These are phyloP conservation scores for Aphis gossypii DNA, from an alignment of 1,140 invertebrate genomes.

Conservation along the genomic window DNA sequence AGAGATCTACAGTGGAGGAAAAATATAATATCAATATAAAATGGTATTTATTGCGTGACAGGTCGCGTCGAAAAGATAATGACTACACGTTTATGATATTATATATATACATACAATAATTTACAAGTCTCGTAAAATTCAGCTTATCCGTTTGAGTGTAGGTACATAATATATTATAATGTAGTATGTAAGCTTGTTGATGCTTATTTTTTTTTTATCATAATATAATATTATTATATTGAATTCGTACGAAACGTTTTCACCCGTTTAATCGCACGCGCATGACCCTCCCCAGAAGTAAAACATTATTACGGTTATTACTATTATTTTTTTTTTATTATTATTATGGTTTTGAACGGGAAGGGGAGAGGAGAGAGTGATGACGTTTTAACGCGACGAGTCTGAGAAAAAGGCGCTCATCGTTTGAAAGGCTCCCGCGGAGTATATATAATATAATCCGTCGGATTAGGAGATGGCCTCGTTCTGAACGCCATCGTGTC, in stretches of 20 bases:
- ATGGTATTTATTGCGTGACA: background rate
- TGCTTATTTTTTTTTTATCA: background rate
- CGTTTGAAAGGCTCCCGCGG: conserved; percentile 41
- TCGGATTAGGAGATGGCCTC: conserved; percentile 53
- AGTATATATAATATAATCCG: conserved; percentile 33
- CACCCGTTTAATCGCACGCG: background rate
- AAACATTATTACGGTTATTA: background rate
- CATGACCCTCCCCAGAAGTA: background rate
- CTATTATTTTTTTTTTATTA: background rate
- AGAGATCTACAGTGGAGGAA: background rate
- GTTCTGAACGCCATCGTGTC: background rate
- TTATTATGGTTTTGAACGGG: background rate
- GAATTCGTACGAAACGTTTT: background rate
- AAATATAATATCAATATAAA: background rate
- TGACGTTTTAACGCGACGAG: background rate
- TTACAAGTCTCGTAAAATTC: background rate
- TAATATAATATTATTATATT: background rate
- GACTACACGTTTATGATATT: background rate
- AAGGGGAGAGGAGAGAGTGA: background rate
- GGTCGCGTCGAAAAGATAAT: background rate
- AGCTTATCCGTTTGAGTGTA: background rate
- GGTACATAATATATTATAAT: background rate
- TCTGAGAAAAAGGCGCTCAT: background rate
- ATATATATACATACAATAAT: background rate
- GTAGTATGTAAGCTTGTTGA: background rate